Base-by-base conservation (phyloP, 2,797 vertebrate species). In the Hypotaenidia okinawae region DNA sequence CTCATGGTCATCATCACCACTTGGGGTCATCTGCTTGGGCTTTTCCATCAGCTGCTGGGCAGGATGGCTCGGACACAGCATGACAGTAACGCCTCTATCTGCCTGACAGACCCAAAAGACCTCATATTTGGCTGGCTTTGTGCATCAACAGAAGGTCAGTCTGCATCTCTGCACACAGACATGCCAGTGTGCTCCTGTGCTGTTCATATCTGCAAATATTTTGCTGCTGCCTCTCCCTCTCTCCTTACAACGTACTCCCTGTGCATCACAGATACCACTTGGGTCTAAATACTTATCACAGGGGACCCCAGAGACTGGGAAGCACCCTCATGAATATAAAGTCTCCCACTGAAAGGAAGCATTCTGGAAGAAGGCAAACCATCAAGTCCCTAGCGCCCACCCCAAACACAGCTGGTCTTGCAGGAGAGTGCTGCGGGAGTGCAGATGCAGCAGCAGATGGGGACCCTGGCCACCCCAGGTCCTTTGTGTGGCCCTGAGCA, bases 371-470 rank as follows among this genome's bases (percentile, higher is more conserved):
- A 51, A 83, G 45, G 28, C 39, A 81, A 68, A 51, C 33, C 28
- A 33, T 39, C 30, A 57, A 7, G 21, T 58, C 54, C 35, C 23
- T 1, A 63, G 43, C 32, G 62, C 57, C 54, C n/a, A 19, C 43
- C 35, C 81, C 37, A 51, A 75, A 41, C 63, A 27, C 24, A 70
- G 84, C 11, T 43, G 43, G 14, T 41, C 54, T 59, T n/a, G 11
- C 41, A 68, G 32, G 54, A 35, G 24, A 59, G 58, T 0, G 0
- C 55, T 62, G 45, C 33, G 25, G 78, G 58, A 85, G 25, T 47
- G 21, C 19, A 94, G 77, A 22, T 2, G 2, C 59, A 72, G 84
- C 47, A 49, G 47, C 47, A 49, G 47, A 51, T 0, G 0, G n/a
- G 63, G 47, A 87, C 24, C 7, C 19, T 32, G 37, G 7, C 21